Percentiles rank a stretch among this genome's conserved stretches.
These are phyloP conservation scores for Hydrolagus colliei DNA, from an alignment of 2,797 vertebrate species.

Conservation along the genomic window DNA sequence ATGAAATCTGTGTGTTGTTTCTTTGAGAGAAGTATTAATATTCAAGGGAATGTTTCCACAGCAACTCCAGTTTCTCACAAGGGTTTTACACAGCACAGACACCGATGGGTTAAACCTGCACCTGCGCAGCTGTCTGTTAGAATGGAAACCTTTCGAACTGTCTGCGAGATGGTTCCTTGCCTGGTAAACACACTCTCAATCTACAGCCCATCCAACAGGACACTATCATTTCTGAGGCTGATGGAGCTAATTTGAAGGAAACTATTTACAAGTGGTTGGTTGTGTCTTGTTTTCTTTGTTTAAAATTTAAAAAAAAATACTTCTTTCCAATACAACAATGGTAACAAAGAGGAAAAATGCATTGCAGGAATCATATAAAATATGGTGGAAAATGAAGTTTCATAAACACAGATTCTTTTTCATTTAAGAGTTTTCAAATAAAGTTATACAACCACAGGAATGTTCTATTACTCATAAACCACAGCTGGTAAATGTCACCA, in stretches of 20 bases:
- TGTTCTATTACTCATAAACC: not conserved
- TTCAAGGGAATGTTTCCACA: not conserved
- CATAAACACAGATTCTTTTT: not conserved
- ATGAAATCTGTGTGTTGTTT: not conserved
- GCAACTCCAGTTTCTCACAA: not conserved
- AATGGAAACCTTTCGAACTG: not conserved
- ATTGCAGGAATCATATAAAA: no score
- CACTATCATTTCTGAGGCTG: no score
- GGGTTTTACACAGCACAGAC: not conserved
- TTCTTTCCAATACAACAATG: no score
- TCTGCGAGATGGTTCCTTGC: not conserved
- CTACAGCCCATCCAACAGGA: not conserved
- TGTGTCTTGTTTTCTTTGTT: no score
- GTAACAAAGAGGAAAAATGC: no score
- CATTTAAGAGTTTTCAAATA: not conserved
- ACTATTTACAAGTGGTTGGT: no score
- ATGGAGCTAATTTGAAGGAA: no score
- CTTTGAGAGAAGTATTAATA: not conserved
- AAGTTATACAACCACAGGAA: not conserved
- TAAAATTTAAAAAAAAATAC: no score
- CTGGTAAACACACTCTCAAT: not conserved
- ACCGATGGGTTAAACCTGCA: not conserved
- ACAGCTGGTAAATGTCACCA: not conserved
- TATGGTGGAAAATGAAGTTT: no score
- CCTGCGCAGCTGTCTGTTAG: not conserved